Conservation (phyloP, 2,113 vertebrate genomes). For the Paracanthobrama guichenoti region DNA sequence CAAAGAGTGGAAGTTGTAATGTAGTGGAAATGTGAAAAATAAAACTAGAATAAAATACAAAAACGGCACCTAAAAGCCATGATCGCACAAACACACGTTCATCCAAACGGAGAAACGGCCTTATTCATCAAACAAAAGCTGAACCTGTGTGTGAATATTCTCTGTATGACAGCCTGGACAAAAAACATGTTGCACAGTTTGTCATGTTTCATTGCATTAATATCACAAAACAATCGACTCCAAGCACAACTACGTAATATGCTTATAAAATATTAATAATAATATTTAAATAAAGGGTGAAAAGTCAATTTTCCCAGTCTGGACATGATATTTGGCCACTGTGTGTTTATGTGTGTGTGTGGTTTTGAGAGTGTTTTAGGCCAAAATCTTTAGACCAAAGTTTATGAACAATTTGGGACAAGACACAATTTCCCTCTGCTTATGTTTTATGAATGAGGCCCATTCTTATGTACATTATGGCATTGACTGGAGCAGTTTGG, state of each 20-base stretch:
- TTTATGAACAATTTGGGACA: not conserved
- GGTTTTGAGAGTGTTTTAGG: no score
- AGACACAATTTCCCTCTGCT: no score
- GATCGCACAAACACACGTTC: constrained; percentile 47
- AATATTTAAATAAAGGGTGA: no score
- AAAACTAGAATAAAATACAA: constrained; percentile 28
- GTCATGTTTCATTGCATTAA: no score
- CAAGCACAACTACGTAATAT: no score
- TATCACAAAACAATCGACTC: no score
- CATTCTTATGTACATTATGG: not conserved
- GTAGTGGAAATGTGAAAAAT: constrained; percentile 41
- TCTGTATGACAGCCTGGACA: no score
- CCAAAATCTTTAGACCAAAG: not conserved
- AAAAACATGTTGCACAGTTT: no score
- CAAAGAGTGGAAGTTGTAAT: constrained; percentile 45
- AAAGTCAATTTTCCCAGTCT: no score
- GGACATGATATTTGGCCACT: no score
- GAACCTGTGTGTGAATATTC: not conserved
- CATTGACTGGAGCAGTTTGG: not conserved
- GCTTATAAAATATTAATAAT: no score
- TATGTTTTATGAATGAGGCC: not conserved
- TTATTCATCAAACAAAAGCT: not conserved
- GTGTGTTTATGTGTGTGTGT: no score
- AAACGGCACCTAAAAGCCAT: constrained; percentile 14
- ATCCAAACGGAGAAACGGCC: constrained; percentile 45